Evolutionary conservation across 53 echinoderm and acorn worm genomes (phyloP), one percentile per base, ranked within the genome.

Genomic region (Patiria pectinifera): DNA sequence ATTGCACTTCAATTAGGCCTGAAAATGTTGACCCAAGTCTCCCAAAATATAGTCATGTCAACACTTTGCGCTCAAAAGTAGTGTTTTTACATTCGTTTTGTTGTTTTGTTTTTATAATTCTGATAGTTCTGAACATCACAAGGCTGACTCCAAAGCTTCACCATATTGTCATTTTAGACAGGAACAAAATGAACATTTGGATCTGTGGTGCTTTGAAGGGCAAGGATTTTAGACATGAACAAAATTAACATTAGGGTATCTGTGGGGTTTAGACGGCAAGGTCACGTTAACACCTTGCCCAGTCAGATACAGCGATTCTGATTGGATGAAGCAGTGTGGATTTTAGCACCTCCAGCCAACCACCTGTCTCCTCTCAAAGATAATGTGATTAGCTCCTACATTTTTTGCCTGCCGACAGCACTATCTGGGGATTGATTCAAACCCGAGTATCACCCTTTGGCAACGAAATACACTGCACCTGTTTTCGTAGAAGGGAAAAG

Each of bases 281-380:
- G 53, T 53, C 53, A 53, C 53, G 53, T 53, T 16, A 85, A 85
- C 85, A 85, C 85, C 85, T 85, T 18, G 35, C 16, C 69, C 43
- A 66, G 46, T 85, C 85, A 85, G 85, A 85, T 46, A 85, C 85
- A 69, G 70, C 16, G 16, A 45, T 9, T 69, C 63, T 46, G 85
- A 85, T 85, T 85, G 85, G 85, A 12, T 45, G 69, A 66, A 7
- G 46, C 18, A 14, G 85, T 21, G 85, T 63, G 85, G 18, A 69
- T 66, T 85, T 69, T 44, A 66, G 45, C 85, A 85, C 85, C 69
- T 66, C 15, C 60, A 43, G 66, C 69, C 85, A 85, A 85, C 85
- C 69, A 85, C 85, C 66, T 85, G 44, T 66, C 45, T 66, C 46
- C 66, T 85, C 66, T 66, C 63, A 43, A 35, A 19, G 43, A 69